Evolutionary conservation across 2,113 vertebrate species (phyloP).

Genomic region (Dolichotis patagonum): DNA sequence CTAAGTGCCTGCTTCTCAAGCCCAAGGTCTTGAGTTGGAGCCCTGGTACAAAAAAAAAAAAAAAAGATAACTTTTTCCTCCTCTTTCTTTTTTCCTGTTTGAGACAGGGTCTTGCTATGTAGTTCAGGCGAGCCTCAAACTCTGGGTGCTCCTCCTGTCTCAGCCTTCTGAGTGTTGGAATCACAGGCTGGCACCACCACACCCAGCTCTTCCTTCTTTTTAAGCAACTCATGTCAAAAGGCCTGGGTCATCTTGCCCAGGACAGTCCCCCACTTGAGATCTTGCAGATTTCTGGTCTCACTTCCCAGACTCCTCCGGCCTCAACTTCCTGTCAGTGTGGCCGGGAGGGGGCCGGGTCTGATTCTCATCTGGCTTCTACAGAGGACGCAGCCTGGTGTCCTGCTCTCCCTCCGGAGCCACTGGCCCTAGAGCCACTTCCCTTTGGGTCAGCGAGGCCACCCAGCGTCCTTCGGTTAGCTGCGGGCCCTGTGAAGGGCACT

Average conservation of each 20-base stretch:
- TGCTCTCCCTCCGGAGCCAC: not conserved
- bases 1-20: too few relatives aligned
- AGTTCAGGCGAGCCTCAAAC: not conserved
- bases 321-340: not conserved
- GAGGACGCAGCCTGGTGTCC: not conserved
- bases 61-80: too few relatives aligned
- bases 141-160: not conserved
- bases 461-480: rapidly evolving
- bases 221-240: not conserved
- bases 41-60: too few relatives aligned
- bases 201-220: not conserved
- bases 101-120: not conserved
- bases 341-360: not conserved
- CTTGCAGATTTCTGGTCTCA: not conserved
- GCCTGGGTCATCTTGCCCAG: not conserved
- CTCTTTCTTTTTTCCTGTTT: not conserved
- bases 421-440: not conserved
- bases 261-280: not conserved
- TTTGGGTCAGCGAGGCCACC: not conserved
- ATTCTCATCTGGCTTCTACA: not conserved
- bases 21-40: too few relatives aligned
- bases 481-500: not conserved
- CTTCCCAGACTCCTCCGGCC: not conserved
- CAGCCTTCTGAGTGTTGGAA: not conserved
- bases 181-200: not conserved